Percentiles rank a stretch among this genome's conserved stretches.
Evolutionary conservation across 1,140 invertebrate genomes (phyloP).

Genomic region (Aleiodes sp.): DNA sequence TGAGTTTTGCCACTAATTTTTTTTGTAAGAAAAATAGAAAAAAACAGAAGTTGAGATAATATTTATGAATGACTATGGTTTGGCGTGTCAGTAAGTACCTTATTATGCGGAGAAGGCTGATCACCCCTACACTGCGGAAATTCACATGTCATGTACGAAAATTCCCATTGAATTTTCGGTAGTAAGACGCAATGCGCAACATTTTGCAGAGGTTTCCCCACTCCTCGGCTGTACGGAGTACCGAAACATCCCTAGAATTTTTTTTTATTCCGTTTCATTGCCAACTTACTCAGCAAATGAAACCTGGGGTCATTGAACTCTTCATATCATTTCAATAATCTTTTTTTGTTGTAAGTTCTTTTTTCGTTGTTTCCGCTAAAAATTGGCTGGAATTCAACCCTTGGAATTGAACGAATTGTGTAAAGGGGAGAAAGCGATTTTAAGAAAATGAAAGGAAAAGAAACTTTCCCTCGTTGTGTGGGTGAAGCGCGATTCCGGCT

Average conservation of each 20-base stretch:
- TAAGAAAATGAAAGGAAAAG: neutral
- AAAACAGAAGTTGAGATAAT: too few relatives aligned
- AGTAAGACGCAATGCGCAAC: constrained; percentile 65
- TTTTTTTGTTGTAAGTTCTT: neutral
- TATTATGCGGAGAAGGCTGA: constrained; percentile 44
- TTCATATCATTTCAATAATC: neutral
- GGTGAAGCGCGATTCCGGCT: constrained; percentile 12
- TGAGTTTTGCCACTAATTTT: too few relatives aligned
- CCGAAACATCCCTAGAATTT: constrained; percentile 17
- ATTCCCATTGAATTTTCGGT: constrained; percentile 38
- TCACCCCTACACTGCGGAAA: constrained; percentile 56
- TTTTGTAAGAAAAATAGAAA: too few relatives aligned
- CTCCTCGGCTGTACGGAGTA: neutral
- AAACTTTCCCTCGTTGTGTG: constrained; percentile 3
- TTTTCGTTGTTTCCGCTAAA: neutral
- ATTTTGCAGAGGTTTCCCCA: constrained; percentile 54
- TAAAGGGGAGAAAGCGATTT: neutral
- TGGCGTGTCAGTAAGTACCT: too few relatives aligned
- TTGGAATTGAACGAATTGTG: neutral
- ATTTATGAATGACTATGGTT: too few relatives aligned
- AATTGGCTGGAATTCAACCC: neutral
- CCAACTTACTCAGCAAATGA: constrained; percentile 4
- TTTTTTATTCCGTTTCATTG: constrained; percentile 17
- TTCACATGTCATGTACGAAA: constrained; percentile 23
- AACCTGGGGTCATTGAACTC: constrained; percentile 1